Base-by-base conservation (phyloP, 2,113 vertebrate genomes). In the Kryptolebias marmoratus region DNA sequence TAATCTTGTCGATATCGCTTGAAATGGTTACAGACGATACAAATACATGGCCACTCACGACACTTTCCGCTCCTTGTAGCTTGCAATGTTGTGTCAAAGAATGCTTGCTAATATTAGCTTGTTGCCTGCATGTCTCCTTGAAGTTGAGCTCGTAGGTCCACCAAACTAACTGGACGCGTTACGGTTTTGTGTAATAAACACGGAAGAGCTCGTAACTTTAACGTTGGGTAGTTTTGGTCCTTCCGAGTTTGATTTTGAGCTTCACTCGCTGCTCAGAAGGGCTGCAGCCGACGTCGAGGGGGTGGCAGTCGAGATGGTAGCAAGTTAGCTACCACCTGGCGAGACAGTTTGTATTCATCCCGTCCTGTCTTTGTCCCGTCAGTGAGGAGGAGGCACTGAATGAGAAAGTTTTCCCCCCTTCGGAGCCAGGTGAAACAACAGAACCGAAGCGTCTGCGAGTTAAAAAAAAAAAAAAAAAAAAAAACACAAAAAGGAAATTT, bases 301-400 rank as follows among this genome's bases (percentile, higher is more conserved):
- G 71, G 36, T 31, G 71, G 36, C 39, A 61, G 75, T 31, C 9
- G 60, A 61, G 39, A 44, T 52, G 73, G 84, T 88, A 89, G 88
- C 84, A 28, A 30, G 81, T 79, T 89, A 90, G 89, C 89, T 78
- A 83, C 86, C 87, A 85, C 83, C 87, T 86, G 81, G 83, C 57
- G 68, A 83, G 84, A 83, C 71, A 58, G 75, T 83, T 90, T 75
- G 68, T 76, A 15, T 77, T 62, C 82, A 75, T 61, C 76, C 72
- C 54, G 22, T 69, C 45, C 49, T 79, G 73, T 82, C 91, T 93
- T 93, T 90, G 91, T 93, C 89, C 80, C 84, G 85, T 83, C 81
- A 87, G 42, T 15, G 55, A 73, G 64, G 69, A 42, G 15, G 82
- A 76, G 63, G 56, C 70, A 3, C 71, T 49, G 64, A 39, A 49